Evolutionary conservation across 2,888 invertebrate genomes (phyloP).

Genomic region (Mechanitis messenoides): DNA sequence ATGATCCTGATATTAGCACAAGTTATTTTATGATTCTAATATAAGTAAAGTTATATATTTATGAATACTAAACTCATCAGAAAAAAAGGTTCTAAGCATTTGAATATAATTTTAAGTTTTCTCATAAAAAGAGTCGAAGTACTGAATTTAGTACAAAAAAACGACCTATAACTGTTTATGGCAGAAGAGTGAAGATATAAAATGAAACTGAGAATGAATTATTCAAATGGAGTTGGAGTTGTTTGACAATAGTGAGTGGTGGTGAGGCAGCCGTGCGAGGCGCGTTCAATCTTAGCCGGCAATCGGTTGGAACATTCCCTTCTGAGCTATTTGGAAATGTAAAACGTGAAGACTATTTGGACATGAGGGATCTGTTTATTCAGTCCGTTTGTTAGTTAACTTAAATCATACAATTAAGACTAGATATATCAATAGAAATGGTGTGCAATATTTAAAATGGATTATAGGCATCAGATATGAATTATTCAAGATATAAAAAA

Average conservation of each 20-base stretch:
- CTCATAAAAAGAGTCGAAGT: constrained; percentile 9
- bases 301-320: constrained; percentile 1
- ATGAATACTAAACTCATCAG: background rate
- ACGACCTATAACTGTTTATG: background rate
- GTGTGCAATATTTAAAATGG: too few species aligned
- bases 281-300: background rate
- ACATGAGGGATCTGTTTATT: background rate
- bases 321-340: background rate
- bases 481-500: too few species aligned
- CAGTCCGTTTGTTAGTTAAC: background rate
- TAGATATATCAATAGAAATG: too few species aligned
- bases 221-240: constrained; percentile 9
- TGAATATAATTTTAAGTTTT: constrained; percentile 6
- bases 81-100: background rate
- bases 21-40: background rate
- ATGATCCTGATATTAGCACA: background rate
- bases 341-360: background rate
- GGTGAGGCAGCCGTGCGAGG: constrained; percentile 4
- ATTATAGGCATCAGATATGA: too few species aligned
- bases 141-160: constrained; percentile 1
- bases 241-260: background rate
- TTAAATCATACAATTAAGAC: background rate
- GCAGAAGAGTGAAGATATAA: constrained; percentile 5
- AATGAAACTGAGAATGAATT: constrained; percentile 11
- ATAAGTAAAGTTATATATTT: constrained; percentile 1